Conservation (phyloP, 1,140 invertebrate genomes). For the Solenopsis fugax region DNA sequence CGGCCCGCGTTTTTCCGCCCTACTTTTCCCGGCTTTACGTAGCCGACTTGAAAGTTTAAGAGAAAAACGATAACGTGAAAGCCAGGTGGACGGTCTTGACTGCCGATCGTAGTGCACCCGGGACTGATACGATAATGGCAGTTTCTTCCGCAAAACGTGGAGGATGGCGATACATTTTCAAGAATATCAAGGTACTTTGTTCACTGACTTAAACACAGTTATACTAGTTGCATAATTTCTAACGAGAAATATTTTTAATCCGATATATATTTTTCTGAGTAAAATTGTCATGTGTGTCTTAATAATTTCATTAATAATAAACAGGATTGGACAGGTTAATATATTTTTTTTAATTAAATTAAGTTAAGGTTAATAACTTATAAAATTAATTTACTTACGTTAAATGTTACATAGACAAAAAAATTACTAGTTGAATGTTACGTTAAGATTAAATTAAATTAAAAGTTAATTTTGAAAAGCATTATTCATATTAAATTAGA, state of each 20-base stretch:
- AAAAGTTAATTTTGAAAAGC: too few species aligned
- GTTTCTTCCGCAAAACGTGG: slow-evolving; percentile 4
- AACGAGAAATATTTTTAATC: neutral
- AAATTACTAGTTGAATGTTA: too few species aligned
- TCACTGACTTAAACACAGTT: neutral
- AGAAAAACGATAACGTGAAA: slow-evolving; percentile 8
- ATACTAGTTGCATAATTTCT: too few species aligned
- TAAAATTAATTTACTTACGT: too few species aligned
- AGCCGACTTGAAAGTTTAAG: slow-evolving; percentile 28
- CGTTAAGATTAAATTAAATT: too few species aligned
- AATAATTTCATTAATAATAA: neutral
- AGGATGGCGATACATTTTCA: neutral
- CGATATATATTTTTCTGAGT: neutral
- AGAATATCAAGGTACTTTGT: neutral
- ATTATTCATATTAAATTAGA: too few species aligned
- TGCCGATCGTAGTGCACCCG: neutral
- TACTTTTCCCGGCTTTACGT: slow-evolving; percentile 65
- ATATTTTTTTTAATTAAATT: too few species aligned
- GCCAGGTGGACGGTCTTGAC: slow-evolving; percentile 27
- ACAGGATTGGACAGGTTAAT: neutral
- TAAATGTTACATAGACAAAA: too few species aligned
- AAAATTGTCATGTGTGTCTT: neutral
- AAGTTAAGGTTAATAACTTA: too few species aligned
- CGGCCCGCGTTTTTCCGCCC: slow-evolving; percentile 58
- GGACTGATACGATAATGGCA: slow-evolving; percentile 11